These are phyloP conservation scores for Halichondria panicea DNA, from an alignment of 37 sponge, comb jelly and placozoan species.

Conservation along the genomic window DNA sequence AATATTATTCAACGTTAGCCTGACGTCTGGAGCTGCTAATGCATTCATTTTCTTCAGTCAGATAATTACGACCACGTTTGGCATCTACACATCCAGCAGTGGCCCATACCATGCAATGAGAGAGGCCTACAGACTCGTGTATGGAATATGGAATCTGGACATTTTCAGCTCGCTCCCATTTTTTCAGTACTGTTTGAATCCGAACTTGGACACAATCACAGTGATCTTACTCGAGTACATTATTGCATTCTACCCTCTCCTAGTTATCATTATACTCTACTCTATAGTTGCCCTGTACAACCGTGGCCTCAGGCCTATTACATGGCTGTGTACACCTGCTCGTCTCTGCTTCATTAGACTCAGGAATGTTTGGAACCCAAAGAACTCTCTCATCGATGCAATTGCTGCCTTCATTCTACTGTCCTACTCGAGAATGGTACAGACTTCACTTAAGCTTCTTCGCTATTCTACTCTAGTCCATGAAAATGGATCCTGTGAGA, in stretches of 20 bases:
- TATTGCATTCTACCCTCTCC: conserved; percentile 7
- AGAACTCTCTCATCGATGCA: conserved; percentile 3
- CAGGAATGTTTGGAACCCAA: background rate
- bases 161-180: background rate
- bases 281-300: conserved; percentile 8
- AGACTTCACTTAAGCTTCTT: conserved; percentile 4
- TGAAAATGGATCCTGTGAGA: background rate
- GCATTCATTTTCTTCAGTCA: conserved; percentile 31
- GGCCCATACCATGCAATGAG: background rate
- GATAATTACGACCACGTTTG: background rate
- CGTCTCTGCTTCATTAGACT: background rate
- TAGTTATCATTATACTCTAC: conserved; percentile 8
- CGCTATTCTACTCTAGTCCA: background rate
- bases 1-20: conserved; percentile 11
- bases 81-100: background rate
- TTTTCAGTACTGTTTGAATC: conserved; percentile 5
- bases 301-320: background rate
- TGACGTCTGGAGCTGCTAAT: conserved; percentile 18
- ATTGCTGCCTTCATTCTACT: conserved; percentile 13
- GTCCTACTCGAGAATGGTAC: background rate
- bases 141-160: conserved; percentile 33
- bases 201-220: background rate
- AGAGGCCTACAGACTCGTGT: conserved; percentile 2
- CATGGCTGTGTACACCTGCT: conserved; percentile 9
- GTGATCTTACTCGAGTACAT: conserved; percentile 17